These are phyloP conservation scores for Nannoperca australis DNA, from an alignment of 2,797 vertebrate species.

Conservation along the genomic window DNA sequence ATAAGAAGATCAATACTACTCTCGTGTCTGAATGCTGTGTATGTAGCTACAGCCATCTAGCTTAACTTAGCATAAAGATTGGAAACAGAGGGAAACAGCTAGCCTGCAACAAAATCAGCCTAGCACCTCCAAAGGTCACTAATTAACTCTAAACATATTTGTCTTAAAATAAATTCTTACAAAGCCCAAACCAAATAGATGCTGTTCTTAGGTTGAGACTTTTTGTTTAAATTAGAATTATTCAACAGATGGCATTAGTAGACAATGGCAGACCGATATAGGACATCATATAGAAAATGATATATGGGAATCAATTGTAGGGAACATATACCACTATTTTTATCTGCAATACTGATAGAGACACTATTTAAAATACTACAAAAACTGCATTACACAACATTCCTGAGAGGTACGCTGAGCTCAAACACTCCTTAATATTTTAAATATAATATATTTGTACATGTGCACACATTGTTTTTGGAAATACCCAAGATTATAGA, in stretches of 20 bases:
- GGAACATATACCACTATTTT: background rate
- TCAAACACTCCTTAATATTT: too few relatives aligned
- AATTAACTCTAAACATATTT: too few relatives aligned
- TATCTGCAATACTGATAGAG: background rate
- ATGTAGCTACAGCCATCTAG: background rate
- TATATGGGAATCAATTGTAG: background rate
- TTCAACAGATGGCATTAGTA: background rate
- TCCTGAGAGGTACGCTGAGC: background rate
- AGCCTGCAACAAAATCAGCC: too few relatives aligned
- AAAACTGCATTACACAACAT: background rate
- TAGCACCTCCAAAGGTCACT: too few relatives aligned
- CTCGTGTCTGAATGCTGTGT: background rate
- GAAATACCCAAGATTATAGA: too few relatives aligned
- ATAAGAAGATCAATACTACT: background rate
- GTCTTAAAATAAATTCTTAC: too few relatives aligned
- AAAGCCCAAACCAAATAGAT: background rate
- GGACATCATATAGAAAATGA: background rate
- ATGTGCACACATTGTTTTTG: background rate
- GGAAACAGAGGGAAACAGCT: too few relatives aligned
- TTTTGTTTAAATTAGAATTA: background rate
- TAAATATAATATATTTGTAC: background rate
- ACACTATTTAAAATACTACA: background rate
- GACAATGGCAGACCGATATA: background rate
- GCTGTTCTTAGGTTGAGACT: background rate
- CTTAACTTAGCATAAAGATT: too few relatives aligned